Evolutionary conservation across 2,113 vertebrate genomes (phyloP).

Genomic region (Pteronura brasiliensis): DNA sequence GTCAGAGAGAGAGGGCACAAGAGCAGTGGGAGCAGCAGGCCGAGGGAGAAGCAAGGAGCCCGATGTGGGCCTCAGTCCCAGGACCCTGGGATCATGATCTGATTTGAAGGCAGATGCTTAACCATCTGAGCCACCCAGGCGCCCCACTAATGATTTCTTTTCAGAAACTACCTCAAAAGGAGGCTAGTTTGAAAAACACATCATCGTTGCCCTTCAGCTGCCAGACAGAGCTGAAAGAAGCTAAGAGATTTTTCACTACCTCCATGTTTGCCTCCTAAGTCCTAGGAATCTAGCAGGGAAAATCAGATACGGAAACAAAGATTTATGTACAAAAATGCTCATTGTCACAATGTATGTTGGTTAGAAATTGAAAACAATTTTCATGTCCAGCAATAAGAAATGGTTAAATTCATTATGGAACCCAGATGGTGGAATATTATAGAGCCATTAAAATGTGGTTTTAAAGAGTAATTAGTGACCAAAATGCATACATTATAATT

Average conservation of each 20-base stretch:
- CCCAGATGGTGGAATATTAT: background rate
- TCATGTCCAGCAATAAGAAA: background rate
- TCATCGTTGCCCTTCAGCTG: background rate
- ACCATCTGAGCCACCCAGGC: too few species aligned
- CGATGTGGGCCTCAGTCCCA: too few species aligned
- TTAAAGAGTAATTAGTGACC: background rate
- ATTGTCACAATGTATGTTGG: background rate
- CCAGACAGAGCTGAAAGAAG: background rate
- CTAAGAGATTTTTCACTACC: background rate
- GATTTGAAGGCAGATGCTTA: too few species aligned
- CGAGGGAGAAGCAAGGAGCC: too few species aligned
- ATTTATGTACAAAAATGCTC: background rate
- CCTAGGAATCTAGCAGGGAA: background rate
- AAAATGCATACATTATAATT: background rate
- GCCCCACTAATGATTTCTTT: background rate
- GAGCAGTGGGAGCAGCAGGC: too few species aligned
- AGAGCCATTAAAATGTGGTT: background rate
- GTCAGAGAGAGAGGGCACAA: too few species aligned
- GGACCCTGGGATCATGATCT: too few species aligned
- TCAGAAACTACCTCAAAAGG: background rate
- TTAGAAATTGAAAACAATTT: background rate
- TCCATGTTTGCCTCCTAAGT: background rate
- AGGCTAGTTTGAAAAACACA: background rate
- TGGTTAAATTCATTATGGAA: background rate
- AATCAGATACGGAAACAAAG: background rate